Conservation (phyloP, 2,797 vertebrate species). For the Eulemur coronatus region DNA sequence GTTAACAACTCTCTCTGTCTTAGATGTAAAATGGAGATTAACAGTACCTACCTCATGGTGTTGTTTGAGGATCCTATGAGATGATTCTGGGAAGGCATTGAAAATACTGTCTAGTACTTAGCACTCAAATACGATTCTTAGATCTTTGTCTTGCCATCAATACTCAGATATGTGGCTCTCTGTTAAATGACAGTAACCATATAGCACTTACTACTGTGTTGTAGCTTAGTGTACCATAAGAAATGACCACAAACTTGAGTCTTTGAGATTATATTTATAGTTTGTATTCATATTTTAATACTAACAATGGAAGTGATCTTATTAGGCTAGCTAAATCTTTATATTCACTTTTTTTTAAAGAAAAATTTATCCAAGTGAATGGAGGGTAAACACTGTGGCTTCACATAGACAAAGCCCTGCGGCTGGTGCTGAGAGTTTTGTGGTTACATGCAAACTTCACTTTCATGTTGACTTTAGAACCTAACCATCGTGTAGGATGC, state of each 20-base stretch:
- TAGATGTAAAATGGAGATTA: background rate
- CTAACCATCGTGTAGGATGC: background rate
- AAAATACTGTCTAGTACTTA: background rate
- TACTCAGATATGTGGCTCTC: background rate
- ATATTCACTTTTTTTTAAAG: background rate
- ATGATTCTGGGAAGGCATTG: background rate
- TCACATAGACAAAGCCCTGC: background rate
- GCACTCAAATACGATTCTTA: background rate
- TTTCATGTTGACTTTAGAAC: background rate
- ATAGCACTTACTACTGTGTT: background rate
- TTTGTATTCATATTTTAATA: background rate
- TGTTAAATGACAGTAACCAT: background rate
- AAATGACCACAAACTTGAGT: background rate
- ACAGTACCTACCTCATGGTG: background rate
- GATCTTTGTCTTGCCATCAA: conserved; percentile 26
- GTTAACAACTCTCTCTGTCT: background rate
- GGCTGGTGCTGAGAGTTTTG: background rate
- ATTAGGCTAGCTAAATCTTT: background rate
- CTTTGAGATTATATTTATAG: background rate
- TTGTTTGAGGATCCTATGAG: background rate
- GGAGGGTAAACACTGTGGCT: background rate
- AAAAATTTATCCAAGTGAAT: background rate
- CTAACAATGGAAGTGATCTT: background rate
- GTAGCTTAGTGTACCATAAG: background rate
- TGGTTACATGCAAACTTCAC: background rate